Conservation (phyloP, 2,797 vertebrate genomes). For the Pseudochaenichthys georgianus region DNA sequence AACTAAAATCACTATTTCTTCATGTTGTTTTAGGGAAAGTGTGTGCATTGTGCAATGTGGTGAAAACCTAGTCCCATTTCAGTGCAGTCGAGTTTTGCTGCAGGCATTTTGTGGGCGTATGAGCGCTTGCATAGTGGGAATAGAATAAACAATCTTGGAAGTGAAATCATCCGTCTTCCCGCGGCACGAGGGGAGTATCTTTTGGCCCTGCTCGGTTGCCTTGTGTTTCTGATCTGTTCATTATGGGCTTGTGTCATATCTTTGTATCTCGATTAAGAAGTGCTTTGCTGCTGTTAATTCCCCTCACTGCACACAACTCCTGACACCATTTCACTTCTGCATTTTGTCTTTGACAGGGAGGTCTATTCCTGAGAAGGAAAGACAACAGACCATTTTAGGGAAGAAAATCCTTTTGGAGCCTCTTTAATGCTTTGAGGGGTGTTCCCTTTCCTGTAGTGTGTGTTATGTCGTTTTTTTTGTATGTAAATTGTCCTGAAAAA, state of each 20-base stretch:
- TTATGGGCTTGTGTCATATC: neutral
- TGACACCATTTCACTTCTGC: neutral
- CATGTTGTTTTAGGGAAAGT: conserved; percentile 11
- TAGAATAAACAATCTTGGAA: neutral
- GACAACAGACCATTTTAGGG: no score
- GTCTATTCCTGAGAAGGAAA: neutral
- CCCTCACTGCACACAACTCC: conserved; percentile 1
- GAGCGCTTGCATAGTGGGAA: neutral
- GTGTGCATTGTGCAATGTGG: neutral
- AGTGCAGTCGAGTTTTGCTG: conserved; percentile 18
- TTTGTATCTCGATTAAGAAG: conserved; percentile 22
- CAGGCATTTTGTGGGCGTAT: conserved; percentile 17
- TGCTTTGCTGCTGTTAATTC: conserved; percentile 1
- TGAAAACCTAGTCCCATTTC: conserved; percentile 15
- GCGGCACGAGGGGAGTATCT: neutral
- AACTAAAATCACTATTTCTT: neutral
- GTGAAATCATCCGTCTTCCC: neutral
- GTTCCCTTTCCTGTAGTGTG: no score
- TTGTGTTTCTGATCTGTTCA: neutral
- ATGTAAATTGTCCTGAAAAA: no score
- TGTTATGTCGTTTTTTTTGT: no score
- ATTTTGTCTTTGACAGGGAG: conserved; percentile 16
- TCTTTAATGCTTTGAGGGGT: neutral
- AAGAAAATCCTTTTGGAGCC: no score
- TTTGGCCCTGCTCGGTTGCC: neutral